Conservation (phyloP, 2,888 invertebrate species). For the Agonopterix heracliana region DNA sequence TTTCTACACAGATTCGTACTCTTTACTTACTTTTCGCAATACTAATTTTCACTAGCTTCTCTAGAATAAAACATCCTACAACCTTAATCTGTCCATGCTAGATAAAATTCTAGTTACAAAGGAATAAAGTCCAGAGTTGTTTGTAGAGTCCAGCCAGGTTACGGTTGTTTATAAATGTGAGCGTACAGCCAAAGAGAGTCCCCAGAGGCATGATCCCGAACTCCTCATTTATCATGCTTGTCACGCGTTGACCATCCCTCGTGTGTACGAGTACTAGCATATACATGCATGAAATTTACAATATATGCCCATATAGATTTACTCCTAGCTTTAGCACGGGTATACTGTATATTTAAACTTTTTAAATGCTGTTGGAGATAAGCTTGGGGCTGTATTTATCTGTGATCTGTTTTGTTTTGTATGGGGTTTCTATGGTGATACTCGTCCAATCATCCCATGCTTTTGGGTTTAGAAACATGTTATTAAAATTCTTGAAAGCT, state of each 20-base stretch:
- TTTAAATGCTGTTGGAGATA: background rate
- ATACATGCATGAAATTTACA: slow-evolving; percentile 37
- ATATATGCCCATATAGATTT: background rate
- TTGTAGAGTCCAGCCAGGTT: too few species aligned
- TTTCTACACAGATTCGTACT: slow-evolving; percentile 24
- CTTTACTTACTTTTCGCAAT: slow-evolving; percentile 57
- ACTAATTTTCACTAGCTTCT: slow-evolving; percentile 45
- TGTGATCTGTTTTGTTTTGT: too few species aligned
- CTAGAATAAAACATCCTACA: slow-evolving; percentile 25
- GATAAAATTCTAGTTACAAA: background rate
- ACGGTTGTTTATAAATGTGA: too few species aligned
- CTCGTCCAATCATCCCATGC: too few species aligned
- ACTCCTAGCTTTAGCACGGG: background rate
- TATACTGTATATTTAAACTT: background rate
- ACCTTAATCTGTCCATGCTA: slow-evolving; percentile 9
- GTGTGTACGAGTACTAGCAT: slow-evolving; percentile 42
- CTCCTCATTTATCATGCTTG: slow-evolving; percentile 72
- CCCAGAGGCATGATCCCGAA: slow-evolving; percentile 69
- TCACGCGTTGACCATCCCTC: slow-evolving; percentile 74
- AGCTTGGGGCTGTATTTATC: background rate
- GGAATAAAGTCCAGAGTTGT: slow-evolving; percentile 1
- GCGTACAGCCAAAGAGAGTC: slow-evolving; percentile 54
- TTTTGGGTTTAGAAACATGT: too few species aligned
- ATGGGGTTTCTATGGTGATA: too few species aligned
- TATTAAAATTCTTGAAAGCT: too few species aligned